phyloP scores from a whole-genome alignment of 53 echinoderm and acorn worm genomes.

The Henricia sp. region DNA sequence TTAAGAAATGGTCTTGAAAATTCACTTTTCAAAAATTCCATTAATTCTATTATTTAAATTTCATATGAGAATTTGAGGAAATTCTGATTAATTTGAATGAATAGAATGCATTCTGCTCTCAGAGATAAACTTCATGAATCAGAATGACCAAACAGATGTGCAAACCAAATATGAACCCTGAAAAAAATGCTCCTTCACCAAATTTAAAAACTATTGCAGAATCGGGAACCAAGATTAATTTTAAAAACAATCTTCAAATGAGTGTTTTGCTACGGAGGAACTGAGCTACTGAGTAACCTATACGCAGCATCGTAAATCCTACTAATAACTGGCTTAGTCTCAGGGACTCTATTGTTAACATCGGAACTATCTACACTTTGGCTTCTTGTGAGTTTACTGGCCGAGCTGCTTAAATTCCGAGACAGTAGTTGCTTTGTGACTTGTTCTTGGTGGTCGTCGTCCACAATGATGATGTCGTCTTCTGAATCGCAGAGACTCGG shows the following conservation, averaged over 20 bases:
- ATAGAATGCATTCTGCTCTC: too few species aligned
- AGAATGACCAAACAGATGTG: neutral
- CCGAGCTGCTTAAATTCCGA: constrained; percentile 11
- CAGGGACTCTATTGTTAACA: constrained; percentile 25
- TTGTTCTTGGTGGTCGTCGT: constrained; percentile 46
- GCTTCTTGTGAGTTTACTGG: constrained; percentile 34
- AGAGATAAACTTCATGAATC: too few species aligned
- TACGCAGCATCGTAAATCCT: constrained; percentile 70
- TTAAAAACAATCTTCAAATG: neutral
- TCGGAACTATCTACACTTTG: constrained; percentile 44
- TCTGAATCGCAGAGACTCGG: constrained; percentile 37
- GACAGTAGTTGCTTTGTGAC: constrained; percentile 50
- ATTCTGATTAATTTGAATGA: too few species aligned
- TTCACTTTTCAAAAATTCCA: too few species aligned
- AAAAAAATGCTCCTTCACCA: constrained; percentile 4
- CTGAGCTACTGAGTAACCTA: constrained; percentile 66
- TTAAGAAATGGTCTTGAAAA: too few species aligned
- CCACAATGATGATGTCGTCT: constrained; percentile 58
- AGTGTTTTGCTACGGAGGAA: constrained; percentile 52
- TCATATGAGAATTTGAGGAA: too few species aligned
- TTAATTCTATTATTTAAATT: too few species aligned
- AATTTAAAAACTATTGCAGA: neutral
- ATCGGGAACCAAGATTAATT: neutral
- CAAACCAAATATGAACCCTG: neutral
- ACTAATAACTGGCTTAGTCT: constrained; percentile 38